These are phyloP conservation scores for Drosophila subobscura DNA, from an alignment of 1,140 invertebrate species.

Conservation along the genomic window DNA sequence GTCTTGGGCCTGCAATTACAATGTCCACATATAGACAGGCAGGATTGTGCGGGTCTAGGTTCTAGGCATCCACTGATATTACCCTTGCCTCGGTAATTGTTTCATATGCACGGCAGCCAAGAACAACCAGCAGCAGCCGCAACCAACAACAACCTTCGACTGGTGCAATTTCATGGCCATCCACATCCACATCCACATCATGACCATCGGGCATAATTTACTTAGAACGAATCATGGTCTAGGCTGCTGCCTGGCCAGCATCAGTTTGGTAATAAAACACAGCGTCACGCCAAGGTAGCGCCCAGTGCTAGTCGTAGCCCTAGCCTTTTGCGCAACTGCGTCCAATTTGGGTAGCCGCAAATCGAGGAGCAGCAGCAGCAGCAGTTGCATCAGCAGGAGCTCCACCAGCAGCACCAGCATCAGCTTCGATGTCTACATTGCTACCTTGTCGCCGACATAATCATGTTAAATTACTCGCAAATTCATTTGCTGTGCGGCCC, in stretches of 20 bases:
- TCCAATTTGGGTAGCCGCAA: slow-evolving; percentile 63
- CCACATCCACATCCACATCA: slow-evolving; percentile 49
- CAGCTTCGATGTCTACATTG: slow-evolving; percentile 73
- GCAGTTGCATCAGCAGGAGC: slow-evolving; percentile 32
- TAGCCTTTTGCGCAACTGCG: slow-evolving; percentile 64
- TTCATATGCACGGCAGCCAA: slow-evolving; percentile 65
- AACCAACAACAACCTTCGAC: slow-evolving; percentile 17
- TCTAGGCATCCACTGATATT: too few species aligned
- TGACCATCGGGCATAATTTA: slow-evolving; percentile 81
- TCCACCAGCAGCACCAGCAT: slow-evolving; percentile 36
- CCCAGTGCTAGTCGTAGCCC: slow-evolving; percentile 3
- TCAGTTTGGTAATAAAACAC: slow-evolving; percentile 73
- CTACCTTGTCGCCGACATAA: slow-evolving; percentile 80
- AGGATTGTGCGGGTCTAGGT: slow-evolving; percentile 17
- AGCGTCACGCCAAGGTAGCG: slow-evolving; percentile 73
- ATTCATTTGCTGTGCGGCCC: slow-evolving; percentile 76
- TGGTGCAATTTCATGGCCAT: slow-evolving; percentile 44
- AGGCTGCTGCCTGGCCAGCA: slow-evolving; percentile 29
- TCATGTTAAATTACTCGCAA: slow-evolving; percentile 82
- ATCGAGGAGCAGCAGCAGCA: slow-evolving; percentile 41
- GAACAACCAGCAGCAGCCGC: background rate
- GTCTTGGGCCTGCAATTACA: slow-evolving; percentile 63
- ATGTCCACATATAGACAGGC: slow-evolving; percentile 68
- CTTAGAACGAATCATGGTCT: slow-evolving; percentile 80
- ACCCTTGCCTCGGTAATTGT: slow-evolving; percentile 67